Evolutionary conservation across 2,797 vertebrate species (phyloP), one percentile per base, ranked within the genome.

Genomic region (Chelmon rostratus): DNA sequence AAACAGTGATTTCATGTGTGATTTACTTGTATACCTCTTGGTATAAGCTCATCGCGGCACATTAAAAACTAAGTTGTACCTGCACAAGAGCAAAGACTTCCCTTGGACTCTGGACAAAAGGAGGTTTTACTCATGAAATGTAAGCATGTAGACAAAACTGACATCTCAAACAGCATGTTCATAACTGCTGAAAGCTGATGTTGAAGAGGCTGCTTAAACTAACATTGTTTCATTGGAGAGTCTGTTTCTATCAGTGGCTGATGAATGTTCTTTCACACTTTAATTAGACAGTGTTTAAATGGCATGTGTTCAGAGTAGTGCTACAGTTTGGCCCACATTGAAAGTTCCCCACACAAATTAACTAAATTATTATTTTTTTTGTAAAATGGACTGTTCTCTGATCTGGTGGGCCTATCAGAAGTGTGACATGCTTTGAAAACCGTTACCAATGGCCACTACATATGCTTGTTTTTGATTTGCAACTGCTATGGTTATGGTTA

Each of bases 1-100:
- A 90, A 91, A 89, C 72, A 72, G 80, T 79, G 86, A 86, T 86
- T 89, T 90, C 81, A 79, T 78, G 78, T 92, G 83, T 93, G 91
- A 94, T 93, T 91, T 92, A 92, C 94, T 80, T 91, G 78, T 89
- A 79, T 84, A 80, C 78, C 61, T 86, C 63, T 80, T 75, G 42
- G 74, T 71, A 47, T 65, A 61, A 65, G 40, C 81, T 78, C 69
- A 61, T 44, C 31, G 65, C 74, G 77, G 47, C 71, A 83, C 65
- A 68, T 46, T 25, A 69, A 49, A n/a, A 56, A 23, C 35, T 28
- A 46, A 5, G 47, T n/a, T 11, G 10, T 57, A 28, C 35, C 37
- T 52, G 8, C 19, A 65, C 35, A 8, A 49, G 23, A 47, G n/a
- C 7, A 54, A 52, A 10, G 42, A 16, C 23, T 33, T 49, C 12